These are phyloP conservation scores for Mungos mungo DNA, from an alignment of 2,113 vertebrate species.

Conservation along the genomic window DNA sequence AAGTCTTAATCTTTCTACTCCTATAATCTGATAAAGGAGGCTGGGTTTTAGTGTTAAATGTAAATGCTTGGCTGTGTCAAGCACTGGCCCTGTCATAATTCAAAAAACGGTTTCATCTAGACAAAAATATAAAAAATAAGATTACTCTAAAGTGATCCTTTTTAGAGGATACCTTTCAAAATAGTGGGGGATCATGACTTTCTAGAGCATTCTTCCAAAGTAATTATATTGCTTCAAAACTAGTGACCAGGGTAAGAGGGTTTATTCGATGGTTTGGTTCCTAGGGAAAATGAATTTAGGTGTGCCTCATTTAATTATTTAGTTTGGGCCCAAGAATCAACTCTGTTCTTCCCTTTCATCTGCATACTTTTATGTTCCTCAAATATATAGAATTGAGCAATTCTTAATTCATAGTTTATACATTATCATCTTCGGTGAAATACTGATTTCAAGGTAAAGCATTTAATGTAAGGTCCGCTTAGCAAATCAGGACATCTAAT, in stretches of 20 bases:
- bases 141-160: neutral
- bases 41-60: constrained; percentile 43
- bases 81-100: constrained; percentile 22
- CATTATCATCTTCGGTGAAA: constrained; percentile 32
- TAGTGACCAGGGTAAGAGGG: neutral
- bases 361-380: neutral
- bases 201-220: constrained; percentile 33
- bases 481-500: constrained; percentile 8
- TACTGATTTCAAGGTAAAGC: constrained; percentile 21
- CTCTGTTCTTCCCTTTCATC: constrained; percentile 11
- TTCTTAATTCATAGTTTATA: neutral
- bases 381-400: neutral
- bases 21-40: constrained; percentile 54
- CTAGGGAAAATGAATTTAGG: neutral
- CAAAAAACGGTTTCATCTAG: constrained; percentile 34
- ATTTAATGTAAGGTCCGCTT: neutral
- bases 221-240: constrained; percentile 13
- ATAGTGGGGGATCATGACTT: constrained; percentile 26
- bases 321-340: constrained; percentile 26
- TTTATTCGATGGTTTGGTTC: neutral
- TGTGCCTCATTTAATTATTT: constrained; percentile 28
- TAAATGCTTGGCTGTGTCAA: constrained; percentile 53
- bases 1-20: constrained; percentile 64
- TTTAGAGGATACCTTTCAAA: constrained; percentile 35
- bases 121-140: constrained; percentile 48